phyloP scores from a whole-genome alignment of 2,888 invertebrate species.

The Teleogryllus oceanicus region DNA sequence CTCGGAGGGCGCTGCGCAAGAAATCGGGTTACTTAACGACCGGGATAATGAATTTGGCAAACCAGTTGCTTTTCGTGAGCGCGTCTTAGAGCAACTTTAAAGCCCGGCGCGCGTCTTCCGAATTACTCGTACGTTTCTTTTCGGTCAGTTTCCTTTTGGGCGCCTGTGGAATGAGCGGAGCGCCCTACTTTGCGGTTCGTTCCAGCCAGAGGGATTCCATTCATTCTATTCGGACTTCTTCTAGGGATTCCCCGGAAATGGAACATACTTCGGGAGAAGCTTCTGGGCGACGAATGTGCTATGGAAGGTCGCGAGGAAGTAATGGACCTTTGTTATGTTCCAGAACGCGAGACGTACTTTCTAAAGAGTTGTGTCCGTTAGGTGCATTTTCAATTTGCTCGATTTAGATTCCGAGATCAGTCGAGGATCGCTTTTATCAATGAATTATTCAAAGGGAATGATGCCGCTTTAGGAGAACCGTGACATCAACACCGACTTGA shows the following conservation, averaged over 20 bases:
- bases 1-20: too few relatives aligned
- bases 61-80: neutral
- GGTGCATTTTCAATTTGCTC: constrained; percentile 10
- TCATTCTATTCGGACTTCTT: neutral
- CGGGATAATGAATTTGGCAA: constrained; percentile 4
- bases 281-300: neutral
- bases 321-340: neutral
- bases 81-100: neutral
- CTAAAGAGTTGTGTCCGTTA: neutral
- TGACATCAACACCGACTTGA: constrained; percentile 18
- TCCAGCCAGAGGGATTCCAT: neutral
- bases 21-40: neutral
- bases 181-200: constrained; percentile 5
- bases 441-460: neutral
- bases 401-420: constrained; percentile 2
- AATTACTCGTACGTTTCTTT: neutral
- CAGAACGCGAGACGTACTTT: neutral
- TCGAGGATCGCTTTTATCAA: constrained; percentile 18
- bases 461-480: constrained; percentile 6
- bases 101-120: neutral
- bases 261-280: too few relatives aligned
- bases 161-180: neutral
- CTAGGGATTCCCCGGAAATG: neutral
- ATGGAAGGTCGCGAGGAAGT: neutral
- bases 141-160: neutral